Percentiles rank a stretch among this genome's conserved stretches.
These are phyloP conservation scores for Chascanopsetta lugubris DNA, from an alignment of 2,113 vertebrate genomes.

Conservation along the genomic window DNA sequence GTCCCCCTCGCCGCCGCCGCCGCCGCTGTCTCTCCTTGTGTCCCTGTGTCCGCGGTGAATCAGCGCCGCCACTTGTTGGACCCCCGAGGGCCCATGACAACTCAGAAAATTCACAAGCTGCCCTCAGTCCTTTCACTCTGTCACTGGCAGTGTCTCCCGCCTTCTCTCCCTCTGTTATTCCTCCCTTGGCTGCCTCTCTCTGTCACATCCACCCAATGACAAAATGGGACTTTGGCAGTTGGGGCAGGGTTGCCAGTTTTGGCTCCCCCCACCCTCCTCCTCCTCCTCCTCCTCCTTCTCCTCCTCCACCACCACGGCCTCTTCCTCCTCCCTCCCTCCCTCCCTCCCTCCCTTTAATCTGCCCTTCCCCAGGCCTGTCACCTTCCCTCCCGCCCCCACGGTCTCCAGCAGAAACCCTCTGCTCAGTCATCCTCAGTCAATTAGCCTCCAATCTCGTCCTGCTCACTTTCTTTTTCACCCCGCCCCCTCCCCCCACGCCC, in stretches of 20 bases:
- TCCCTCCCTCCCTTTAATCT: constrained; percentile 63
- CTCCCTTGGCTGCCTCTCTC: constrained; percentile 64
- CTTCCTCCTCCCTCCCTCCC: constrained; percentile 58
- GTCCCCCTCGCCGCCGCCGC: no score
- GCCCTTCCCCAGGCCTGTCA: constrained; percentile 56
- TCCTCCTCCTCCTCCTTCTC: no score
- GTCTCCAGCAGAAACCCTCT: constrained; percentile 48
- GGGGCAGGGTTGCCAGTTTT: constrained; percentile 79
- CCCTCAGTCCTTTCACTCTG: constrained; percentile 60
- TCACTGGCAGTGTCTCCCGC: constrained; percentile 59
- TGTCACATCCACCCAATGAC: constrained; percentile 76
- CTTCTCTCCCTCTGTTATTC: constrained; percentile 56
- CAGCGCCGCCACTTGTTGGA: constrained; percentile 62
- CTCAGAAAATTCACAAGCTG: constrained; percentile 69
- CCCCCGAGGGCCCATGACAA: constrained; percentile 75
- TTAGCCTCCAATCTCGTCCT: constrained; percentile 73
- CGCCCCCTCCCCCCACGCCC: constrained; percentile 31
- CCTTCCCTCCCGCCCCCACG: constrained; percentile 44
- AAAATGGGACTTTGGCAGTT: constrained; percentile 77
- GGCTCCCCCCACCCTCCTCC: constrained; percentile 70
- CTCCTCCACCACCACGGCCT: constrained; percentile 64
- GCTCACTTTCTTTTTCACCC: constrained; percentile 55
- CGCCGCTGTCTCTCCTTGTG: constrained; percentile 33
- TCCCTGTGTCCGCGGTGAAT: constrained; percentile 59
- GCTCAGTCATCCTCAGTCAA: constrained; percentile 79